Evolutionary conservation across 92 coral and sea anemone genomes (phyloP).

Genomic region (Phymanthus crucifer): DNA sequence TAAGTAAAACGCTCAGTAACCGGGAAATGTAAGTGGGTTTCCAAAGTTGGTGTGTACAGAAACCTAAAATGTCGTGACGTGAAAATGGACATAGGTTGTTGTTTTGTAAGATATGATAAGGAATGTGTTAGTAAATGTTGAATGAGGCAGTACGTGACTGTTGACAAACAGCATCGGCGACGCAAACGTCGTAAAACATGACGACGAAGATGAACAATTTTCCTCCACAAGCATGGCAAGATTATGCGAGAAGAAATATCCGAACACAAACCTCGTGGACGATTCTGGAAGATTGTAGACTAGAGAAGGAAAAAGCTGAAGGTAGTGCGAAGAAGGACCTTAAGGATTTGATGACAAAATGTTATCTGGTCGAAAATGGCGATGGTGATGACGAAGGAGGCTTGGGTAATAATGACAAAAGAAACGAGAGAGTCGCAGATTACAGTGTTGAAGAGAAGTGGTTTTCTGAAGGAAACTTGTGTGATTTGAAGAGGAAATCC

Average conservation of each 20-base stretch:
- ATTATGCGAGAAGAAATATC: not conserved
- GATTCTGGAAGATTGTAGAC: not conserved
- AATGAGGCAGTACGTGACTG: too few relatives aligned
- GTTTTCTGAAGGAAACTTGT: not conserved
- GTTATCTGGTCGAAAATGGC: not conserved
- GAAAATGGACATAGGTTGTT: too few relatives aligned
- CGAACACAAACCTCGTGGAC: constrained; percentile 13
- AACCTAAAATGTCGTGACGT: too few relatives aligned
- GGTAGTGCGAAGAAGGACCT: not conserved
- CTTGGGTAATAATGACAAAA: not conserved
- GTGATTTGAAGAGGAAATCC: not conserved
- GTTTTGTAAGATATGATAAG: too few relatives aligned
- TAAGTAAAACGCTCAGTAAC: not conserved
- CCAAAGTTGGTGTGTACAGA: too few relatives aligned
- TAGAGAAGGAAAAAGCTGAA: not conserved
- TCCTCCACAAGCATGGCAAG: constrained; percentile 10
- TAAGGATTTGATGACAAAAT: not conserved
- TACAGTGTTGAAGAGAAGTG: not conserved
- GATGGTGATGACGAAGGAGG: not conserved
- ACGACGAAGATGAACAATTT: not conserved
- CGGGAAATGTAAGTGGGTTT: not conserved
- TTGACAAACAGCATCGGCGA: not conserved
- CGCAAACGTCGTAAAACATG: not conserved
- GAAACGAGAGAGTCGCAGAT: not conserved
- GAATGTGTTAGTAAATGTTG: too few relatives aligned